Evolutionary conservation across 2,888 invertebrate genomes (phyloP).

Genomic region (Drosophila neotestacea): DNA sequence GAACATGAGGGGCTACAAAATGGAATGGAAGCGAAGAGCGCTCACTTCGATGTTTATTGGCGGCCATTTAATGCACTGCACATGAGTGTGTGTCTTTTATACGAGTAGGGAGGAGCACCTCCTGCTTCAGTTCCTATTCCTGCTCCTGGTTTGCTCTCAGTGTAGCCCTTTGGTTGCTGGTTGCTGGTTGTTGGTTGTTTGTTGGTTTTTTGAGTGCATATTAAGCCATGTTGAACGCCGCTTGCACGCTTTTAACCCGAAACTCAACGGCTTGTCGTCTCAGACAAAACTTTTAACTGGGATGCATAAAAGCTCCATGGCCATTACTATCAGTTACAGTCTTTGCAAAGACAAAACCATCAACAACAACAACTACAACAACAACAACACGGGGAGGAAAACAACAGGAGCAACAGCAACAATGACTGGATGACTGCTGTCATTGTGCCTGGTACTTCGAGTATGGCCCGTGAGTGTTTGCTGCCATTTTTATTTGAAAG

Average conservation of each 20-base stretch:
- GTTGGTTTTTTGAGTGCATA: conserved; percentile 44
- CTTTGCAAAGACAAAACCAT: conserved; percentile 30
- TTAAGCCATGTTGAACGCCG: conserved; percentile 72
- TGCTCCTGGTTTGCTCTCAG: conserved; percentile 6
- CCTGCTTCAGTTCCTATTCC: conserved; percentile 1
- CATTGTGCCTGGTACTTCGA: conserved; percentile 42
- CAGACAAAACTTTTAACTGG: conserved; percentile 77
- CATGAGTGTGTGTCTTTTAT: conserved; percentile 21
- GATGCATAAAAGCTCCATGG: conserved; percentile 68
- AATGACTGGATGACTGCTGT: conserved; percentile 45
- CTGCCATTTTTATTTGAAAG: conserved; percentile 75
- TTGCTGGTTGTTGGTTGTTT: not conserved
- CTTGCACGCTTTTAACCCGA: conserved; percentile 75
- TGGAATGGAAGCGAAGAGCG: conserved; percentile 31
- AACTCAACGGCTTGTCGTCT: conserved; percentile 71
- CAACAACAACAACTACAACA: conserved; percentile 30
- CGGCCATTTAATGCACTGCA: conserved; percentile 59
- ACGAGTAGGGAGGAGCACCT: not conserved
- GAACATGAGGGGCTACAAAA: not conserved
- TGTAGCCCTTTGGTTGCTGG: not conserved
- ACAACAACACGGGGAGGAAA: conserved; percentile 28
- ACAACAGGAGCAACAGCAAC: conserved; percentile 38
- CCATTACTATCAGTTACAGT: conserved; percentile 77
- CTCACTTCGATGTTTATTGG: conserved; percentile 69
- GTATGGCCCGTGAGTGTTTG: conserved; percentile 61